phyloP scores from a whole-genome alignment of 2,888 invertebrate species.

The Anoplius nigerrimus region DNA sequence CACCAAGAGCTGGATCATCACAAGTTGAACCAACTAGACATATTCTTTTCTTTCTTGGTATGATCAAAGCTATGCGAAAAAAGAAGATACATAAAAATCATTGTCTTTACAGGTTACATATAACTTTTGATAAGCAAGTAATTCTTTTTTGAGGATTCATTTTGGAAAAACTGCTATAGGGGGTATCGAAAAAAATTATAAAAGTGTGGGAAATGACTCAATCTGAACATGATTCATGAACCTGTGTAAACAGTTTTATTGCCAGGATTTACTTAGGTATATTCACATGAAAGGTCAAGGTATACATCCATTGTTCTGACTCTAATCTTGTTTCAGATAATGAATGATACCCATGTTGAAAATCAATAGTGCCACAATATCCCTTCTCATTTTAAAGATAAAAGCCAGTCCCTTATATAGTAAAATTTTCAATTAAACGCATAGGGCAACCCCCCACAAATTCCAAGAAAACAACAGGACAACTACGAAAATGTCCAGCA shows the following conservation, averaged over 20 bases:
- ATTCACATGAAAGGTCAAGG: conserved; percentile 4
- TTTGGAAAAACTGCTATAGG: too few species aligned
- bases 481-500: too few species aligned
- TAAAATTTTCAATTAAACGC: too few species aligned
- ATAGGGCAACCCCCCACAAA: too few species aligned
- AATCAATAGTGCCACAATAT: too few species aligned
- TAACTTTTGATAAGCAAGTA: neutral
- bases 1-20: conserved; percentile 77
- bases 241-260: conserved; percentile 4
- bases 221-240: conserved; percentile 20
- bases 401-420: too few species aligned
- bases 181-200: too few species aligned
- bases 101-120: neutral
- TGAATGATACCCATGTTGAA: conserved; percentile 4
- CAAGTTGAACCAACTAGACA: conserved; percentile 80
- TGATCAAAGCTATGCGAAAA: conserved; percentile 62
- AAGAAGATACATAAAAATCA: too few species aligned
- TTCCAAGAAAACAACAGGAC: too few species aligned
- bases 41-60: conserved; percentile 78
- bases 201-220: conserved; percentile 10
- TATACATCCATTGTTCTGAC: conserved; percentile 28
- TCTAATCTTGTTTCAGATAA: conserved; percentile 25
- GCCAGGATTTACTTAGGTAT: conserved; percentile 14
- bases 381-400: too few species aligned
- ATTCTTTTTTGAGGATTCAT: neutral